Base-by-base conservation (phyloP, 2,888 invertebrate species). In the Ypsolopha sequella region DNA sequence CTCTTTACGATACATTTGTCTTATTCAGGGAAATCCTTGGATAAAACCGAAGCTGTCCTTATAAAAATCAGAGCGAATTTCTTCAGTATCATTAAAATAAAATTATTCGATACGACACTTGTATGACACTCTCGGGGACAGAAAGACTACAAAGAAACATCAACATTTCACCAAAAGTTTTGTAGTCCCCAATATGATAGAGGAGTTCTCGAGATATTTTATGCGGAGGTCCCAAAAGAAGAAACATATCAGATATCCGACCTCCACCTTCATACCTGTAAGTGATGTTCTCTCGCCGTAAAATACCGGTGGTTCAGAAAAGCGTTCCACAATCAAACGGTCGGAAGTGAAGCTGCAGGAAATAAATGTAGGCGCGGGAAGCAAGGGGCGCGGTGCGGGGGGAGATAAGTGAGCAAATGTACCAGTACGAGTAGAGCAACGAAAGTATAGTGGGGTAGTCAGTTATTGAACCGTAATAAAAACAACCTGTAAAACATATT, bases 351-450 rank as follows among this genome's bases (percentile, higher is more conserved):
- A 39, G 33, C 70, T 63, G 66, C 80, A 80, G 85, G 84, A 85
- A 85, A 77, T 82, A 81, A 59, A 84, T 76, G 76, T 74, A 73
- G 68, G 67, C 65, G 61, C 63, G 66, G 43, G 48, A 36, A 8
- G 7, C 24, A 39, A 13, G 38, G 39, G 39, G 39, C 24, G 24
- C 4, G 24, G 24, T 7, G 38, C 36, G 73, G 73, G 85, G 85
- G 85, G 82, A 85, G 85, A 85, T 85, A 86, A 78, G 73, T 72
- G 64, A 55, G 57, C 64, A 69, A 66, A 66, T 67, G 71, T n/a
- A 33, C 49, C 43, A 41, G 24, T 4, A 3, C 2, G 24, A 24
- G 24, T 3, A 24, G 24, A 24, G 24, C 24, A 24, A 24, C 24
- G 24, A 24, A 4, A 24, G 24, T 2, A 24, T 24, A 24, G 24